Evolutionary conservation across 2,797 vertebrate genomes (phyloP).

Genomic region (Poeciliopsis gracilis): DNA sequence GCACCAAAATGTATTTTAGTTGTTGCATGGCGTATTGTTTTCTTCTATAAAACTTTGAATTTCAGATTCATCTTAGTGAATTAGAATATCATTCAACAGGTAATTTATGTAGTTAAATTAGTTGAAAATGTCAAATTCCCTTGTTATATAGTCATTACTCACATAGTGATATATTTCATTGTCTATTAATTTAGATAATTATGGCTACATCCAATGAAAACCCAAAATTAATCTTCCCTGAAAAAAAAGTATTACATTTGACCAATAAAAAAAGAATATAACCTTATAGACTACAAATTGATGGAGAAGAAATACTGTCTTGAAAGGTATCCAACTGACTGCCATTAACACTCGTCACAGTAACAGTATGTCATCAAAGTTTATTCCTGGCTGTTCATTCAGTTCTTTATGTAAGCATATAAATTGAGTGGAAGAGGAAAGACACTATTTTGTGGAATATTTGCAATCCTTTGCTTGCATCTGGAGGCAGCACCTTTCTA

Average conservation of each 20-base stretch:
- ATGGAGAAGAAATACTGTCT: neutral
- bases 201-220: neutral
- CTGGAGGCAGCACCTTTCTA: neutral
- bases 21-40: constrained; percentile 6
- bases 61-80: neutral
- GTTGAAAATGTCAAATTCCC: neutral
- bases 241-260: neutral
- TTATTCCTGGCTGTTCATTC: neutral
- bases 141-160: neutral
- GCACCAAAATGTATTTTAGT: constrained; percentile 9
- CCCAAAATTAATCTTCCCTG: neutral
- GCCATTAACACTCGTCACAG: neutral
- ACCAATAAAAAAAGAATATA: neutral
- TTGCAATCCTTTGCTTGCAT: neutral
- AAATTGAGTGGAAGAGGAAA: neutral
- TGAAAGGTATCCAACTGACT: neutral
- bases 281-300: neutral
- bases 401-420: neutral
- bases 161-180: neutral
- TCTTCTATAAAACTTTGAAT: constrained; percentile 20
- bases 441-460: neutral
- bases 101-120: neutral
- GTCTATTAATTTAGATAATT: neutral
- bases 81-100: neutral
- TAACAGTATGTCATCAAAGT: neutral